These are phyloP conservation scores for Cyprinus carpio DNA, from an alignment of 2,113 vertebrate species.

Conservation along the genomic window DNA sequence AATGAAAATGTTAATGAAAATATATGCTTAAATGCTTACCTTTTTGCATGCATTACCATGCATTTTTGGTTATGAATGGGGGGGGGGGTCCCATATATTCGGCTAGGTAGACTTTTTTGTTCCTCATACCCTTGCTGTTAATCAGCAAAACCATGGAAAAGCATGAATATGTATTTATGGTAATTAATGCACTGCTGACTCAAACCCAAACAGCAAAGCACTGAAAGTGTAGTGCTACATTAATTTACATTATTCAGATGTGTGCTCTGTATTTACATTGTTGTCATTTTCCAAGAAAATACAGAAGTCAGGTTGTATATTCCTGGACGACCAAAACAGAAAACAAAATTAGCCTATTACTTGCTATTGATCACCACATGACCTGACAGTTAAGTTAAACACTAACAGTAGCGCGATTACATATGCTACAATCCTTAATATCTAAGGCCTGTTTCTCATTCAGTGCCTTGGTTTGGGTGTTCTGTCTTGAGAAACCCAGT, in stretches of 20 bases:
- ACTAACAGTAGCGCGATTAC: background rate
- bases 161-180: conserved; percentile 46
- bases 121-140: conserved; percentile 15
- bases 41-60: background rate
- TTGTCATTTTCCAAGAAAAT: conserved; percentile 24
- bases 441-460: background rate
- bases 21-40: conserved; percentile 15
- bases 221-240: background rate
- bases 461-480: background rate
- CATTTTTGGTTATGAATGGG: background rate
- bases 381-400: background rate
- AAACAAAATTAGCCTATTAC: background rate
- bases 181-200: conserved; percentile 20
- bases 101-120: background rate
- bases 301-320: background rate
- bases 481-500: background rate
- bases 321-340: background rate
- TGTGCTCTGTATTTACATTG: conserved; percentile 20
- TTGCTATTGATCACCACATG: background rate
- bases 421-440: background rate
- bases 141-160: conserved; percentile 25
- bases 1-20: too few species aligned
- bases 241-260: conserved; percentile 31
- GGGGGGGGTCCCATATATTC: background rate
- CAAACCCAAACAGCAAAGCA: conserved; percentile 15